Conservation (phyloP, 2,113 vertebrate species). For the Tapirus terrestris region DNA sequence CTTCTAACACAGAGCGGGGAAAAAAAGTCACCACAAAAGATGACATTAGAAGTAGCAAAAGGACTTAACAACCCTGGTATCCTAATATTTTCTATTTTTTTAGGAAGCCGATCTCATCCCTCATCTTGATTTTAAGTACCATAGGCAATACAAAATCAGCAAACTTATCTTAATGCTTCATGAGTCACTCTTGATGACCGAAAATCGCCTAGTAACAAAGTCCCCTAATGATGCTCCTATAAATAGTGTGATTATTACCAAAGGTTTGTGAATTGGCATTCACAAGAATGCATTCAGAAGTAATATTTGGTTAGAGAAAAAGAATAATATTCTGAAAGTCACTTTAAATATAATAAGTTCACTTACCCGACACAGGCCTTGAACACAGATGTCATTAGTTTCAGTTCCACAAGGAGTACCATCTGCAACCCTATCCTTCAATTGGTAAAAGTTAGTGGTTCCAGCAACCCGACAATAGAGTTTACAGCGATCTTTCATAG, state of each 20-base stretch:
- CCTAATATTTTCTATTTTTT: not conserved
- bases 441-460: constrained; percentile 95
- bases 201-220: not conserved
- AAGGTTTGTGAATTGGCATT: not conserved
- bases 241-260: not conserved
- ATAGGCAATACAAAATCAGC: not conserved
- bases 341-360: not conserved
- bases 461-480: constrained; percentile 97
- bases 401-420: constrained; percentile 96
- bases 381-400: constrained; percentile 97
- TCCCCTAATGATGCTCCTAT: not conserved
- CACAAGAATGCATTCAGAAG: not conserved
- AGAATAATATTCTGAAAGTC: constrained; percentile 32
- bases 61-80: not conserved
- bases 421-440: constrained; percentile 95
- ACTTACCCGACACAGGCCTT: constrained; percentile 97
- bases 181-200: not conserved
- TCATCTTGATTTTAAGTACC: not conserved
- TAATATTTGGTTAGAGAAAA: not conserved
- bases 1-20: not conserved
- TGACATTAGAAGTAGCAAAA: not conserved
- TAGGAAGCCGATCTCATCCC: not conserved
- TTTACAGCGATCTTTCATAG: constrained; percentile 98
- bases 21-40: not conserved
- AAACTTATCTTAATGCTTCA: not conserved